Evolutionary conservation across 2,888 invertebrate species (phyloP), one percentile per base, ranked within the genome.

Genomic region (Macropis europaea): DNA sequence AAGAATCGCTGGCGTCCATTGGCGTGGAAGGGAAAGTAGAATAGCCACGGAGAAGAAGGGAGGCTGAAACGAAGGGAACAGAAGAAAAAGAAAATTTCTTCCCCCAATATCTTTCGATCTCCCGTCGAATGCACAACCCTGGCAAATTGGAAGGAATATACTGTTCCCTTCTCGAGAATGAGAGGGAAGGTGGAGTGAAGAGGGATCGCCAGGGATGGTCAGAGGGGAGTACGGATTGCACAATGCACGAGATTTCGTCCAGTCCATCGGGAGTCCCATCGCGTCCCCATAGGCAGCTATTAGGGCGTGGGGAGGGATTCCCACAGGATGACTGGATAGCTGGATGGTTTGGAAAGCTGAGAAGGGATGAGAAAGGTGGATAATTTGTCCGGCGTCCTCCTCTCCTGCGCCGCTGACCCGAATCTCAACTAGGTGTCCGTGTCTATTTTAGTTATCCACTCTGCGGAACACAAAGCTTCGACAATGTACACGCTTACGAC

Each of bases 391-490:
- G 75, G 81, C 79, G 81, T 83, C 82, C 76, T 63, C 62, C 53
- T 66, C 59, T 42, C 26, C 66, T 67, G 72, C 72, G 77, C 81
- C 60, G 84, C 86, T 87, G 88, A 88, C 84, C 85, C 87, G 88
- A 88, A 88, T 88, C 84, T 82, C 79, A 87, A 88, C 80, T 85
- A 88, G 86, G 70, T 80, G 76, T 81, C 76, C 62, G 60, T 69
- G 82, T 68, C 81, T 71, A 70, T 80, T 82, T 76, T 77, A 74
- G 73, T 80, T 78, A 71, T 77, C 70, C 45, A 50, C 54, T 45
- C 56, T 47, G 56, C 36, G 54, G 42, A 40, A 40, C 32, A 30
- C 40, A 15, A 40, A 38, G 30, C 13, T 11, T 22, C 17, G 30
- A 36, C 22, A 59, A 64, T 52, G 45, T 34, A 34, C 28, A 38